A percentile compares a stretch with the other conserved stretches of the same genome.
These are phyloP conservation scores for Andrena trimmerana DNA, from an alignment of 2,888 invertebrate species.

Conservation along the genomic window DNA sequence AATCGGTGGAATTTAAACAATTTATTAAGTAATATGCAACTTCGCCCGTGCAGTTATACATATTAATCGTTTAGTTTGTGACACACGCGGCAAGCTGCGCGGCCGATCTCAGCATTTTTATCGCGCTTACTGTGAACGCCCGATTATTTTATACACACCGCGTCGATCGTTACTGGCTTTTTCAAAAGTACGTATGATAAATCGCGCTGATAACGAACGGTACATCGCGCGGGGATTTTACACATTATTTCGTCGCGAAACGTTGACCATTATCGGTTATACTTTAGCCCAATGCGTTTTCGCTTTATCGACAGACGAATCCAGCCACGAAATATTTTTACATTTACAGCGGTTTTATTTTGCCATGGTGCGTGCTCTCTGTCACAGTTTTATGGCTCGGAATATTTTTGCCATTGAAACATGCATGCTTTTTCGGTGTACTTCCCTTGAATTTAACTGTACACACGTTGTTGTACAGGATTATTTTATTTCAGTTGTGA, in stretches of 20 bases:
- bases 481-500: no score
- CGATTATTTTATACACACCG: slow-evolving; percentile 3
- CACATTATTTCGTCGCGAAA: slow-evolving; percentile 48
- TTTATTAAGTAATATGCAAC: slow-evolving; percentile 2
- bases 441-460: no score
- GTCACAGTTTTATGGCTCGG: not conserved
- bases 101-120: not conserved
- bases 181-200: slow-evolving; percentile 2
- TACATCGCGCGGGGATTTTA: slow-evolving; percentile 42
- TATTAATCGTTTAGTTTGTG: not conserved
- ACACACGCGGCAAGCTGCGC: not conserved
- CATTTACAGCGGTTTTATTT: not conserved
- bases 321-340: slow-evolving; percentile 26
- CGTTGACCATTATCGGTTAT: slow-evolving; percentile 41
- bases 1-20: not conserved
- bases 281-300: slow-evolving; percentile 45
- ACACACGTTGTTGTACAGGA: no score
- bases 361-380: not conserved
- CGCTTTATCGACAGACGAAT: slow-evolving; percentile 22
- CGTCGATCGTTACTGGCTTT: not conserved
- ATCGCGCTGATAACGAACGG: slow-evolving; percentile 36
- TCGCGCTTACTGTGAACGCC: slow-evolving; percentile 6
- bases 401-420: no score
- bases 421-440: no score
- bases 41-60: not conserved